Evolutionary conservation across 2,888 invertebrate genomes (phyloP), one percentile per base, ranked within the genome.

Genomic region (Tricholauxania praeusta): DNA sequence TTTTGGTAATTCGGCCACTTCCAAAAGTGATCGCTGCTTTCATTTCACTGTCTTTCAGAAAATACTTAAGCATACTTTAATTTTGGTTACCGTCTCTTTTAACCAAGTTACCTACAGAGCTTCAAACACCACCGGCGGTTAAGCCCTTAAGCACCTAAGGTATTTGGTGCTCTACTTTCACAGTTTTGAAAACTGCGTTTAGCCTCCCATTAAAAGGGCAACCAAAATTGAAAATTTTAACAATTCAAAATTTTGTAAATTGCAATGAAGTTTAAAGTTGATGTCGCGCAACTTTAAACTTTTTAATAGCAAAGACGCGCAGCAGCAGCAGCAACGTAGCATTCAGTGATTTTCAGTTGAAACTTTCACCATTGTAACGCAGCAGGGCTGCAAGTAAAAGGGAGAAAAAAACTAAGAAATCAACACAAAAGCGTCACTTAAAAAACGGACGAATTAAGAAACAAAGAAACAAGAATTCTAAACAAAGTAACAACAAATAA

Each of bases 371-470:
- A 17, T 57, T 49, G 48, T 51, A 12, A 17, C 19, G 51, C 60
- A 15, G 64, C 17, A 12, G 47, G 32, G 22, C 22, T 51, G 19
- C 39, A 62, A 62, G 19, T 39, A 19, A 48, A 64, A 3, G 15
- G 19, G 49, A 52, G 28, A 12, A 28, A 22, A 28, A 49, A 15
- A 19, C 17, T 3, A 49, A 48, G 15, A 15, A 51, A 65, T 47
- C 17, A 62, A 70, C 53, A 48, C 32, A 28, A 60, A 60, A 62
- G 52, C 51, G 47, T 62, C 63, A 47, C 39, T 63, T 49, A 63
- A 39, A 39, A 39, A 63, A 63, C 39, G 47, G 63, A 70, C 53
- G 70, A 70, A 70, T 70, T 70, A 70, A 63, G 70, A 39, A 63
- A 70, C 62, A 70, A 70, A 70, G 62, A 60, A 70, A 39, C 49